Evolutionary conservation across 2,797 vertebrate genomes (phyloP).

Genomic region (Melanotaenia pygmaea): DNA sequence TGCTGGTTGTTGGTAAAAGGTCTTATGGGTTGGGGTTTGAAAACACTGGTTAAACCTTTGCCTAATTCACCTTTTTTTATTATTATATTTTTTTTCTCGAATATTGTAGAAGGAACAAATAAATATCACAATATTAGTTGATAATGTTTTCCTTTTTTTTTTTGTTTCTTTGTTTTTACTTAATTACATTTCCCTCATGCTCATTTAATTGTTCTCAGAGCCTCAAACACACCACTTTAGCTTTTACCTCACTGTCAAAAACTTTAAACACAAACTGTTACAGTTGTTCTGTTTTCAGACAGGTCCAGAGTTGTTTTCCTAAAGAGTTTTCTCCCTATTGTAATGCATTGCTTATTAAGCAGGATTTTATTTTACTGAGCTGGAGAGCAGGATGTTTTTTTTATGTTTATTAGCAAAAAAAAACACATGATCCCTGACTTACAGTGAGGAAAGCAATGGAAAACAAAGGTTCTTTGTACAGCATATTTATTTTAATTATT

Average conservation of each 20-base stretch:
- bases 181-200: too few relatives aligned
- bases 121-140: too few relatives aligned
- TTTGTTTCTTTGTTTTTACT: too few relatives aligned
- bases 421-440: conserved; percentile 30
- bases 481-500: conserved; percentile 39
- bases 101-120: too few relatives aligned
- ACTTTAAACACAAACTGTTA: conserved; percentile 3
- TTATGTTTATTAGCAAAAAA: conserved; percentile 4
- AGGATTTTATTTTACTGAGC: background rate
- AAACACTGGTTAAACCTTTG: too few relatives aligned
- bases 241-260: background rate
- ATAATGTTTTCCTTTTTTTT: too few relatives aligned
- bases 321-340: background rate
- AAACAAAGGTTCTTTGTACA: conserved; percentile 34
- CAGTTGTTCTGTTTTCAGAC: conserved; percentile 8
- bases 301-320: conserved; percentile 29
- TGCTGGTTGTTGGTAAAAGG: too few relatives aligned
- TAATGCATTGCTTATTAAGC: conserved; percentile 17
- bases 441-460: conserved; percentile 19
- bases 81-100: too few relatives aligned
- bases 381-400: background rate
- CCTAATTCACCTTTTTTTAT: too few relatives aligned
- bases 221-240: too few relatives aligned
- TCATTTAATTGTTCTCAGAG: too few relatives aligned
- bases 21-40: too few relatives aligned